Conservation (phyloP, 2,113 vertebrate species). For the Triplophysa tibetana region DNA sequence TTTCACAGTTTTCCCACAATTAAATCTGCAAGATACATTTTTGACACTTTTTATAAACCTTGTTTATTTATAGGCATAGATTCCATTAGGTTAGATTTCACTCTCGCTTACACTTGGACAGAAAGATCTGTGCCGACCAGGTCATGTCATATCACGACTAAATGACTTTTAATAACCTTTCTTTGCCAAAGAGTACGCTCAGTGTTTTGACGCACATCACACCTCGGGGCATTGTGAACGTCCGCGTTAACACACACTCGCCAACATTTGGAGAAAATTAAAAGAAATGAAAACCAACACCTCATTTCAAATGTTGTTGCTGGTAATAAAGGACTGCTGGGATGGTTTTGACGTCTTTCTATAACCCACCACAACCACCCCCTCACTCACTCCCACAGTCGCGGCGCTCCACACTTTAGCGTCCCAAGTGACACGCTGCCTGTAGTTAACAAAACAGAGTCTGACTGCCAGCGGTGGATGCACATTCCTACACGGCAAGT, state of each 20-base stretch:
- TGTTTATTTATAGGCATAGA: constrained; percentile 35
- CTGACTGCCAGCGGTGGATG: constrained; percentile 54
- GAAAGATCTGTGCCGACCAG: constrained; percentile 47
- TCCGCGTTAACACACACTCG: constrained; percentile 48
- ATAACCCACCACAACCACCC: constrained; percentile 37
- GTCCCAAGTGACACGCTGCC: constrained; percentile 56
- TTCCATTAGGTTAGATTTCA: constrained; percentile 37
- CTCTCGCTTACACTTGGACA: constrained; percentile 25
- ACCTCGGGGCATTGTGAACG: constrained; percentile 65
- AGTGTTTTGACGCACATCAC: constrained; percentile 66
- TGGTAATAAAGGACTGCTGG: constrained; percentile 69
- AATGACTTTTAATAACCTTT: constrained; percentile 56
- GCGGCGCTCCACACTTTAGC: constrained; percentile 58
- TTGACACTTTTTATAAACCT: constrained; percentile 5
- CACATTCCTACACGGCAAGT: constrained; percentile 53
- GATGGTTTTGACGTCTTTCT: constrained; percentile 53
- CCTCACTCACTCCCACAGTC: constrained; percentile 42
- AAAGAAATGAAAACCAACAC: constrained; percentile 74
- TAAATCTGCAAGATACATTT: neutral
- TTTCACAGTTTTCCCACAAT: neutral
- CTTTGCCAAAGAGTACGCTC: constrained; percentile 44
- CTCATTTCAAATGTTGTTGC: constrained; percentile 73
- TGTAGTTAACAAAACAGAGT: constrained; percentile 71
- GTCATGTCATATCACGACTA: constrained; percentile 41
- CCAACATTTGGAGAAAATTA: constrained; percentile 73